phyloP scores from a whole-genome alignment of 2,113 vertebrate genomes.

The rabbit (Oryctolagus cuniculus) region DNA sequence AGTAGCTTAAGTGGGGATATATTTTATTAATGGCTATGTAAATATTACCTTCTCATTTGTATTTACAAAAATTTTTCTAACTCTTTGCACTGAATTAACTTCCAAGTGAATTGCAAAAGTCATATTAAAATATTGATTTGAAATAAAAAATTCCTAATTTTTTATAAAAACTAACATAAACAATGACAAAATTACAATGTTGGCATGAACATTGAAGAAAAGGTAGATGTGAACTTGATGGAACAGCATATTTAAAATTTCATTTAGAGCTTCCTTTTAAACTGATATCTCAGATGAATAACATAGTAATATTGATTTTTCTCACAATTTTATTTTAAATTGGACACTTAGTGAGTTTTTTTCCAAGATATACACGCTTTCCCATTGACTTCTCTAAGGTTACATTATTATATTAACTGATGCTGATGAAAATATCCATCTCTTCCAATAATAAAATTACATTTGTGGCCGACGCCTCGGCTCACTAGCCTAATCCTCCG shows the following conservation, averaged over 20 bases:
- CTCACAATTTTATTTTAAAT: constrained; percentile 44
- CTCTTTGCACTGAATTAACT: not conserved
- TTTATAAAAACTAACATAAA: not conserved
- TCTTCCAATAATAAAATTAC: constrained; percentile 19
- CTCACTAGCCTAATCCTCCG: too few species aligned
- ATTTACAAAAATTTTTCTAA: not conserved
- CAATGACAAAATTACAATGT: not conserved
- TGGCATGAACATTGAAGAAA: not conserved
- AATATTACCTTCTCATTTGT: not conserved
- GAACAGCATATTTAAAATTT: constrained; percentile 32
- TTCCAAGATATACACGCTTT: constrained; percentile 66
- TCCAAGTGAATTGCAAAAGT: not conserved
- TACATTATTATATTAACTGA: constrained; percentile 52
- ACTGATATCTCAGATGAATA: constrained; percentile 5
- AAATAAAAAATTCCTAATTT: constrained; percentile 4
- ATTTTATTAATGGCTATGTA: not conserved
- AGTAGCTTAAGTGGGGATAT: not conserved
- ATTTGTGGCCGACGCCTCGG: too few species aligned
- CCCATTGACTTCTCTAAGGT: constrained; percentile 40
- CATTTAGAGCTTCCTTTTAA: constrained; percentile 30
- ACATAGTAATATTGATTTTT: constrained; percentile 69
- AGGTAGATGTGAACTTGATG: not conserved
- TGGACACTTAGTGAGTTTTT: constrained; percentile 4
- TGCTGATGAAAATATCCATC: constrained; percentile 55
- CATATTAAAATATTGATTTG: not conserved